phyloP scores from a whole-genome alignment of 2,113 vertebrate species.

The Meleagris gallopavo region DNA sequence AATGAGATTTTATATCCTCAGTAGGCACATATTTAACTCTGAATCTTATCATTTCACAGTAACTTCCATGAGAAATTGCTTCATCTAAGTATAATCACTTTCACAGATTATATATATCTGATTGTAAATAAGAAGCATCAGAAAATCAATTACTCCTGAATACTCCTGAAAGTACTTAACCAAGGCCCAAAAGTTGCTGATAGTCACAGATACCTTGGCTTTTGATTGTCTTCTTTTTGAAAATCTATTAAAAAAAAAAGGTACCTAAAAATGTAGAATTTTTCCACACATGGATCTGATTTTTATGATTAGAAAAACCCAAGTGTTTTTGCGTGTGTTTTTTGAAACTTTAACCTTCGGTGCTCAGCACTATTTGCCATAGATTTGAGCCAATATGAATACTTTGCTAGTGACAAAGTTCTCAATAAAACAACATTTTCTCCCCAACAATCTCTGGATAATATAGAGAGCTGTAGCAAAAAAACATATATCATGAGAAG shows the following conservation, averaged over 20 bases:
- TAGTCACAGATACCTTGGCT: background rate
- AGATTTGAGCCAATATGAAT: background rate
- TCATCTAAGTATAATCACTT: background rate
- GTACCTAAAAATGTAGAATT: background rate
- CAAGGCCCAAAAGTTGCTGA: background rate
- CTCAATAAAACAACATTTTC: background rate
- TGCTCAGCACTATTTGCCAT: background rate
- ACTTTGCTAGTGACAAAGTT: background rate
- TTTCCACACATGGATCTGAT: background rate
- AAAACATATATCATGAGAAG: background rate
- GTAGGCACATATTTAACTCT: background rate
- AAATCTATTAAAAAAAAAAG: background rate
- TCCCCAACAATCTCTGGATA: background rate
- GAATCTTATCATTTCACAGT: background rate
- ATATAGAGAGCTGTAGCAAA: background rate
- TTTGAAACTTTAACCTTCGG: background rate
- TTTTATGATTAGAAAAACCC: background rate
- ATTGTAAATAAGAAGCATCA: background rate
- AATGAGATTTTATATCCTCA: background rate
- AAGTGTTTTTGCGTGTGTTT: background rate
- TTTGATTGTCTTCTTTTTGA: background rate
- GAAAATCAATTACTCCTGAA: background rate
- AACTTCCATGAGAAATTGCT: background rate
- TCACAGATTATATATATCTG: background rate
- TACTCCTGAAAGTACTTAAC: background rate